A percentile compares a stretch with the other conserved stretches of the same genome.
Evolutionary conservation across 2,888 invertebrate genomes (phyloP).

Genomic region (Ormyrus rosae): DNA sequence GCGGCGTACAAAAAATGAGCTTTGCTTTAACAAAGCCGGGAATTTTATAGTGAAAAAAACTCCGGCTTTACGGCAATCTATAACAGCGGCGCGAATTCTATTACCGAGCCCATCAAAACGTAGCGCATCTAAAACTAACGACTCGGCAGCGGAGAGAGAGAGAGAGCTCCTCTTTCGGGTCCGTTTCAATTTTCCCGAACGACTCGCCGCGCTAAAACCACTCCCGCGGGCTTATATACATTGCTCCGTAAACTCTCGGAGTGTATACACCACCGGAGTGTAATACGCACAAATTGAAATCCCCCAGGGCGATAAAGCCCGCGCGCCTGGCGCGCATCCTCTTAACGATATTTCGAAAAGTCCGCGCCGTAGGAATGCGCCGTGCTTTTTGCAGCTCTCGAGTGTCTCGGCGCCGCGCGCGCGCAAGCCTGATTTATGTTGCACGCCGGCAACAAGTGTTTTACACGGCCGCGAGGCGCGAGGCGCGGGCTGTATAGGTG

Average conservation of each 20-base stretch:
- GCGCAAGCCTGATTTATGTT: constrained; percentile 27
- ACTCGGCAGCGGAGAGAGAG: no score
- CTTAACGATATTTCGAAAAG: constrained; percentile 34
- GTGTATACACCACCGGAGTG: not conserved
- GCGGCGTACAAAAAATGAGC: no score
- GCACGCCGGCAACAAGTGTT: not conserved
- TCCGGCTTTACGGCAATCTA: no score
- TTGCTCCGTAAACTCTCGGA: not conserved
- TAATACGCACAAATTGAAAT: constrained; percentile 39
- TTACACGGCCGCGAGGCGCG: no score
- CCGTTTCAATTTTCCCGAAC: constrained; percentile 38
- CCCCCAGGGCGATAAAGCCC: constrained; percentile 9
- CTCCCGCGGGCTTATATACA: not conserved
- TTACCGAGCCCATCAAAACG: no score
- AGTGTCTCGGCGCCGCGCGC: not conserved
- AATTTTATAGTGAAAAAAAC: no score
- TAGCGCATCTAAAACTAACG: no score
- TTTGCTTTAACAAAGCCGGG: no score
- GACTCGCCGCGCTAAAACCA: constrained; percentile 17
- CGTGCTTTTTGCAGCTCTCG: not conserved
- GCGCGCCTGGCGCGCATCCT: not conserved
- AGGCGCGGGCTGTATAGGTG: no score
- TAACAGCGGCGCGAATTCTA: no score
- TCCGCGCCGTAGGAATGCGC: not conserved
- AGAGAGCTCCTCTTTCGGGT: no score